A percentile compares a stretch with the other conserved stretches of the same genome.
Conservation (phyloP, 2,888 invertebrate species). For the Platerodrilus igneus region DNA sequence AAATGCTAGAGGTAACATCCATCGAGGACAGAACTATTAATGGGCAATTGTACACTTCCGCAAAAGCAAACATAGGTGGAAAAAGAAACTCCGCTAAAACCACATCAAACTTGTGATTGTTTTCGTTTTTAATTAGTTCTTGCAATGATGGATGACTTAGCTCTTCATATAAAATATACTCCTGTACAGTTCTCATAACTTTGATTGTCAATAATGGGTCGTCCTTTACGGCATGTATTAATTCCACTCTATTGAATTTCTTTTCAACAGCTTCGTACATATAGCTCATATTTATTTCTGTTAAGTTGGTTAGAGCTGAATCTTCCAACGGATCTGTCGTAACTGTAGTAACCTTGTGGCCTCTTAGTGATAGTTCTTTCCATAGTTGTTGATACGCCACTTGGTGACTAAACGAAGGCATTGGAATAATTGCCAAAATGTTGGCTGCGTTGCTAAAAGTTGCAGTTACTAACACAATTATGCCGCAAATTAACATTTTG, state of each 20-base stretch:
- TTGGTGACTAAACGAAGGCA: slow-evolving; percentile 51
- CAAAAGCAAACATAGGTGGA: slow-evolving; percentile 35
- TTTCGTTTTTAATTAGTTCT: slow-evolving; percentile 35
- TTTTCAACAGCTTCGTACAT: slow-evolving; percentile 32
- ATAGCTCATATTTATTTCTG: slow-evolving; percentile 43
- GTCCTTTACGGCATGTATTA: too few relatives aligned
- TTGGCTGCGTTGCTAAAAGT: too few relatives aligned
- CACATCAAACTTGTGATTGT: slow-evolving; percentile 39
- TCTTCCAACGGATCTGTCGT: slow-evolving; percentile 47
- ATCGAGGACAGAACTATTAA: slow-evolving; percentile 40
- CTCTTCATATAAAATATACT: slow-evolving; percentile 4
- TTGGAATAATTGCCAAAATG: slow-evolving; percentile 48
- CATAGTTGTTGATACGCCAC: slow-evolving; percentile 47
- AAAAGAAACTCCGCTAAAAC: slow-evolving; percentile 38
- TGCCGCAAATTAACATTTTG: too few relatives aligned
- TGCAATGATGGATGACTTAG: slow-evolving; percentile 33
- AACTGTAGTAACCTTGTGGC: slow-evolving; percentile 50
- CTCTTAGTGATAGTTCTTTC: slow-evolving; percentile 46
- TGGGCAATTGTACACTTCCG: slow-evolving; percentile 38
- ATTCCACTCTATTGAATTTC: background rate
- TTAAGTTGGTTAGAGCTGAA: slow-evolving; percentile 40
- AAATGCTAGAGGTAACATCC: slow-evolving; percentile 33
- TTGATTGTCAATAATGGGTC: too few relatives aligned
- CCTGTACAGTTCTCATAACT: too few relatives aligned
- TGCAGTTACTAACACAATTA: too few relatives aligned